Base-by-base conservation (phyloP, 2,797 vertebrate species). In the Galagoides demidoff region DNA sequence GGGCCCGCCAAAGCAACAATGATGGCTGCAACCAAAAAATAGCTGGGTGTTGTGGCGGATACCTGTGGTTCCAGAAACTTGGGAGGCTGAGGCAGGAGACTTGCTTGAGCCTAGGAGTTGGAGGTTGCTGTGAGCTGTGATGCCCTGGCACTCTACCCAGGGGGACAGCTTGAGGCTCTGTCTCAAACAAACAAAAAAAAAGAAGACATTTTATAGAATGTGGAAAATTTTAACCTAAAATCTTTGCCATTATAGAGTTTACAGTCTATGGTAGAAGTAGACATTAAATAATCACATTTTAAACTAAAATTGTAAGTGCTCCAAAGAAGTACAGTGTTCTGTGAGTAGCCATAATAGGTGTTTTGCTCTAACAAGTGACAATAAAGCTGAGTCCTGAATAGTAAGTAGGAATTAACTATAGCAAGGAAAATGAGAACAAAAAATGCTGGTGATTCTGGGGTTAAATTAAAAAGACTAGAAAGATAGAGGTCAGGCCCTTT, bases 151-250 rank as follows among this genome's bases (percentile, higher is more conserved):
- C 39, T 43, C 39, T 43, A 43, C 39, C 39, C 39, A 43, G 39
- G 39, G 39, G 39, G 39, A 43, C 39, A 43, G 39, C 39, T 43
- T 43, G 39, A 43, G 39, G 39, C 39, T 43, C 39, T 43, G 39
- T 43, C 39, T 43, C 39, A 43, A 43, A 43, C 39, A 43, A 43
- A 43, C 7, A 43, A 43, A 43, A 43, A 43, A 43, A 43, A 43
- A 39, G 5, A 39, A 4, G 39, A 7, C 39, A 43, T 43, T 43
- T 59, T 81, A 37, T 1, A 61, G 78, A 81, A 39, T 59, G 2
- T 61, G 9, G 78, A 61, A 81, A 79, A 61, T 85, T 90, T 92
- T 79, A 92, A 88, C 12, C n/a, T 83, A 89, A 95, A 94, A 93
- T 37, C 7, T 92, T 29, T 94, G 59, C 55, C 9, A 59, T 89